phyloP scores from a whole-genome alignment of 2,113 vertebrate genomes.

The Vulpes vulpes region DNA sequence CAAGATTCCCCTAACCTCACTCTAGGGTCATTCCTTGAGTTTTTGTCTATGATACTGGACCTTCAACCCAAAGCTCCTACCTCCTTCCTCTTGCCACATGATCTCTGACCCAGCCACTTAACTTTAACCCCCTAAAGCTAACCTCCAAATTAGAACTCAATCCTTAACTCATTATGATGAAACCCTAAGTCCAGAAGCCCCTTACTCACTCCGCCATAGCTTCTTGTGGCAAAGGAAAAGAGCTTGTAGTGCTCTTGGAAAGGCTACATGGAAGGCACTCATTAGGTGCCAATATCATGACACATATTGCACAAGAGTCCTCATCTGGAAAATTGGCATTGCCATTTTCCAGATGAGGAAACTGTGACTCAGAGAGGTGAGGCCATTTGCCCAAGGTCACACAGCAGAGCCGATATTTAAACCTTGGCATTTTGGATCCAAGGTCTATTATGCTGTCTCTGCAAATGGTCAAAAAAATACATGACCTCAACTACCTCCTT shows the following conservation, averaged over 20 bases:
- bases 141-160: background rate
- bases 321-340: background rate
- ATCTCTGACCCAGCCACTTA: background rate
- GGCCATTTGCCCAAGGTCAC: background rate
- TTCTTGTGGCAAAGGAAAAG: background rate
- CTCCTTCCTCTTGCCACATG: background rate
- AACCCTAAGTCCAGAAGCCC: background rate
- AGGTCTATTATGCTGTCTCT: background rate
- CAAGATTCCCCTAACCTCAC: background rate
- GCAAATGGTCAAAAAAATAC: background rate
- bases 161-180: background rate
- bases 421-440: background rate
- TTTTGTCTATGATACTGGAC: background rate
- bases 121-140: background rate
- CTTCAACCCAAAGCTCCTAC: background rate
- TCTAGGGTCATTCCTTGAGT: background rate
- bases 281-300: background rate
- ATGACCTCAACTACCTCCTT: background rate
- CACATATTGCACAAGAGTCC: background rate
- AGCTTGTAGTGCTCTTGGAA: background rate
- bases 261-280: background rate
- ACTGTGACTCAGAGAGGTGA: background rate
- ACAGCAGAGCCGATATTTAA: background rate
- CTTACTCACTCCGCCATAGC: background rate
- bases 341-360: background rate